Evolutionary conservation across 2,113 vertebrate genomes (phyloP), one percentile per base, ranked within the genome.

Genomic region (Catharus minimus): DNA sequence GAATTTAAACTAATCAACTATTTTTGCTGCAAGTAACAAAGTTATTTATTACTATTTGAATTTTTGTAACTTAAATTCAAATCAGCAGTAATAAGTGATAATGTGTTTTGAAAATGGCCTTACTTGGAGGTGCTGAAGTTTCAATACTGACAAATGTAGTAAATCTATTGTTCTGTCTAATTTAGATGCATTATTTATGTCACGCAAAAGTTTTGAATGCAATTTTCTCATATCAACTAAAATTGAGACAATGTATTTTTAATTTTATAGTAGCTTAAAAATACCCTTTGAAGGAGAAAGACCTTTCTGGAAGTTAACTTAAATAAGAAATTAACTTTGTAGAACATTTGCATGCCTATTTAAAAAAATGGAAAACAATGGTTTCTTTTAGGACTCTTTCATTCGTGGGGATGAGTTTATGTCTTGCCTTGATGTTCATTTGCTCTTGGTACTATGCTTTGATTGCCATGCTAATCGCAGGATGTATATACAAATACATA

Each of bases 401-500:
- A 44, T 99, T 99, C 97, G 97, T 99, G 91, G 99, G 99, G 67
- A 99, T 99, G 99, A 99, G 98, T 95, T 98, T 99, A 92, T 99
- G 99, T 96, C 98, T 99, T 47, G 98, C 99, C 30, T 97, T 99
- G 94, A 99, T 99, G 99, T 99, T 99, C 97, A 98, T 99, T 96
- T 99, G 97, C 62, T 99, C 99, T 77, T 99, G 99, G 99, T 98
- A 99, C 96, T 99, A 99, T 26, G 99, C 99, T 13, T 98, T 99
- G 57, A 93, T 98, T 32, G 99, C 99, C 94, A 99, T 99, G 98
- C 97, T 97, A 49, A 98, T 99, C 24, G 99, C 99, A 26, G 96
- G 98, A 94, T 99, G 98, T 95, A 99, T 99, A 97, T 99, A 99
- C 97, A 99, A 99, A 95, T 99, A 99, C 97, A 99, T 99, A 32